These are phyloP conservation scores for Pogoniulus pusillus DNA, from an alignment of 2,797 vertebrate species.

Conservation along the genomic window DNA sequence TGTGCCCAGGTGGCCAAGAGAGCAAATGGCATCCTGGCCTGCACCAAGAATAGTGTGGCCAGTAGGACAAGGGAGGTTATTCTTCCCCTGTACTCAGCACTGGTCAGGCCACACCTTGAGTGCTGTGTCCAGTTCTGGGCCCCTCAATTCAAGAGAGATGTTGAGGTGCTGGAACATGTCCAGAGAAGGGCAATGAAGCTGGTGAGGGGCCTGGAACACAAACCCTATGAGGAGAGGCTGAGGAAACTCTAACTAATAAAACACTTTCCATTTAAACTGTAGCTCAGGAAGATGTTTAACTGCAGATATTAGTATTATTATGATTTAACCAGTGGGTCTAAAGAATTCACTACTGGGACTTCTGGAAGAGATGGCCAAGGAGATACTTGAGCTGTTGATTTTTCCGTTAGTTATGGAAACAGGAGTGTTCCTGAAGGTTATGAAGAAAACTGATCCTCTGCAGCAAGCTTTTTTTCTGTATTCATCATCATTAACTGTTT, in stretches of 20 bases:
- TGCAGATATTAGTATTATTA: neutral
- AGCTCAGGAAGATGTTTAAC: neutral
- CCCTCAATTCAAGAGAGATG: too few species aligned
- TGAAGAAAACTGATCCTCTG: neutral
- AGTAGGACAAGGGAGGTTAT: too few species aligned
- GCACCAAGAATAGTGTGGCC: too few species aligned
- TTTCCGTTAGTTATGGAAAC: neutral
- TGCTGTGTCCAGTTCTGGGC: too few species aligned
- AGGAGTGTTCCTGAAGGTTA: neutral
- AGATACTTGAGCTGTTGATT: neutral
- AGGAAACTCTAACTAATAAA: neutral
- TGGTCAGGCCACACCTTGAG: too few species aligned
- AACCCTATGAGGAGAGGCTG: too few species aligned
- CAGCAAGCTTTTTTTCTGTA: neutral
- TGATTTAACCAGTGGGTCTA: neutral
- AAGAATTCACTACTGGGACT: neutral
- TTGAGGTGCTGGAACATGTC: too few species aligned
- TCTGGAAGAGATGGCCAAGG: neutral
- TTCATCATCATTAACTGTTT: neutral
- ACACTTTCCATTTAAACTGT: neutral
- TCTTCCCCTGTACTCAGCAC: too few species aligned
- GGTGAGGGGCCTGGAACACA: too few species aligned
- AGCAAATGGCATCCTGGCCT: too few species aligned
- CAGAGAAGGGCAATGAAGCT: too few species aligned
- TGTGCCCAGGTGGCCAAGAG: too few species aligned